Conservation (phyloP, 2,888 invertebrate species). For the Spisula subtruncata region DNA sequence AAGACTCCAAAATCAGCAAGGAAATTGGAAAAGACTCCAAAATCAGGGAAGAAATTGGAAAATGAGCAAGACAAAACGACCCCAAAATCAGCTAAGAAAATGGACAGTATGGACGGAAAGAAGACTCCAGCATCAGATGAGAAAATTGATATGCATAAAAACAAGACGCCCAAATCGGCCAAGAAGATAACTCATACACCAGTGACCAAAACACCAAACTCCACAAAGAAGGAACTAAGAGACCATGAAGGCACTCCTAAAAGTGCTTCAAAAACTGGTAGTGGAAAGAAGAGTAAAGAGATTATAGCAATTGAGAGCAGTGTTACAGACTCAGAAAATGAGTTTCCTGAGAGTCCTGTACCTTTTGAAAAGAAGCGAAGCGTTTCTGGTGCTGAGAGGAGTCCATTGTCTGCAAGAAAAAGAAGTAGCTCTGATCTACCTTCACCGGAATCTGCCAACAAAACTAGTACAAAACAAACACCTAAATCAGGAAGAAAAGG, state of each 20-base stretch:
- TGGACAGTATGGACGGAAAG: background rate
- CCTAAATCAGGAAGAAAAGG: slow-evolving; percentile 26
- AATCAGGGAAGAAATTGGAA: background rate
- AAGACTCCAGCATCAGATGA: slow-evolving; percentile 13
- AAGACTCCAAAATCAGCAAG: slow-evolving; percentile 8
- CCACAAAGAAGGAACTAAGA: background rate
- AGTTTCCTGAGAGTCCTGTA: no score
- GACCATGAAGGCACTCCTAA: background rate
- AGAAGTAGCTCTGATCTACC: background rate
- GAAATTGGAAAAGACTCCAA: background rate
- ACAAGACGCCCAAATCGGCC: slow-evolving; percentile 22
- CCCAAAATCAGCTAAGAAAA: background rate
- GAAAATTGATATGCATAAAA: background rate
- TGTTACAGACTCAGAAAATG: no score
- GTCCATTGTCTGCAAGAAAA: background rate
- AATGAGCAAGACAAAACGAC: background rate
- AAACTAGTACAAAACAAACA: background rate
- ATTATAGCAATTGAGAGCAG: no score
- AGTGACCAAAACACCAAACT: background rate
- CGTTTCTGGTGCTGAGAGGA: background rate
- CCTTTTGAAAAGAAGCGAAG: no score
- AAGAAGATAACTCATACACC: background rate
- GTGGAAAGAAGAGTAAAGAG: no score
- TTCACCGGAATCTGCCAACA: background rate
- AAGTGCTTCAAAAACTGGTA: no score